Percentiles rank a stretch among this genome's conserved stretches.
Conservation (phyloP, 1,140 invertebrate genomes). For the Hyles euphorbiae region DNA sequence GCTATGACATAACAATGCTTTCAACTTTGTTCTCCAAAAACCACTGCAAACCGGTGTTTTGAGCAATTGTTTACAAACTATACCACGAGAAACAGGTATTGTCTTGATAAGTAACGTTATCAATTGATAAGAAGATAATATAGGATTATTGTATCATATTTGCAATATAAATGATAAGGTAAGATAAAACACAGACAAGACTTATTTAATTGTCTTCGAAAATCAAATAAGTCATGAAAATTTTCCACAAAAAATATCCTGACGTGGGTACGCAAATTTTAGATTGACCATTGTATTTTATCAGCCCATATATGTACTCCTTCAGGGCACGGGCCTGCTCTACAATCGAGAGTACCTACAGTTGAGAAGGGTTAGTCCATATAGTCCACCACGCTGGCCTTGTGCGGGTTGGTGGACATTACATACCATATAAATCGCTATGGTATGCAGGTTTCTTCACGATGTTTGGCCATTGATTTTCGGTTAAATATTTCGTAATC, state of each 20-base stretch:
- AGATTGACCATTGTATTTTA: not conserved
- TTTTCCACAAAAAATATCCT: not conserved
- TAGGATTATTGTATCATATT: conserved; percentile 9
- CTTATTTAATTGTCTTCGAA: not conserved
- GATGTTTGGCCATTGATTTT: too few species aligned
- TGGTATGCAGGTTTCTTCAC: too few species aligned
- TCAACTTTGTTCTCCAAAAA: not conserved
- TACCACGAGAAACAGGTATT: conserved; percentile 10
- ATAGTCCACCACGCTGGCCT: too few species aligned
- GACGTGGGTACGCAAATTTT: not conserved
- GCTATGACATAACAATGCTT: too few species aligned
- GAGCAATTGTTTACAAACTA: conserved; percentile 10
- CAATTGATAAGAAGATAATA: conserved; percentile 19
- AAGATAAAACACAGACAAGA: conserved; percentile 2
- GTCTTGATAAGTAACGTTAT: conserved; percentile 12
- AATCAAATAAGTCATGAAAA: conserved; percentile 2
- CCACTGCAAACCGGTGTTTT: not conserved
- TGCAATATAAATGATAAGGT: not conserved
- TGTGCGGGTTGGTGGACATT: too few species aligned
- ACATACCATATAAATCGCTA: too few species aligned
- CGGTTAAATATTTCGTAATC: too few species aligned
- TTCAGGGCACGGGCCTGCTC: too few species aligned
- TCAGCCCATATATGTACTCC: too few species aligned
- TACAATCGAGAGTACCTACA: too few species aligned
- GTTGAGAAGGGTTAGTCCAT: too few species aligned